phyloP scores from a whole-genome alignment of 2,113 vertebrate genomes.

The Vulpes lagopus region DNA sequence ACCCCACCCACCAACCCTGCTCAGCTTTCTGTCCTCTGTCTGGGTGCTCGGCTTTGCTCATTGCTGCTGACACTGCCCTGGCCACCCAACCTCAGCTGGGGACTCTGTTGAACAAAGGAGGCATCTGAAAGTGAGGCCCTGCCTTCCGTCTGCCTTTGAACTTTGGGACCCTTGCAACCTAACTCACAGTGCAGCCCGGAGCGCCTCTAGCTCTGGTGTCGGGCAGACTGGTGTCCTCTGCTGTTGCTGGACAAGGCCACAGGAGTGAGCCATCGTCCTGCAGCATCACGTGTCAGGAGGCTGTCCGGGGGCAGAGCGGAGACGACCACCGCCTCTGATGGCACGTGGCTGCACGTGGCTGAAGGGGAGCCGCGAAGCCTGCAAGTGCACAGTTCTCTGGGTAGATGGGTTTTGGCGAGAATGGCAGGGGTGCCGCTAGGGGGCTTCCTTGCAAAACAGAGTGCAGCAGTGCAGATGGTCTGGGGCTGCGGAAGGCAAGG shows the following conservation, averaged over 20 bases:
- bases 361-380: not conserved
- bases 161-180: not conserved
- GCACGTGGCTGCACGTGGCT: not conserved
- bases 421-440: no score
- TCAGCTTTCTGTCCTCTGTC: not conserved
- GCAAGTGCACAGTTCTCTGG: not conserved
- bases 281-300: fast-evolving
- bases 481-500: not conserved
- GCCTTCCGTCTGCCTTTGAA: not conserved
- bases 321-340: not conserved
- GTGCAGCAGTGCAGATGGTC: not conserved
- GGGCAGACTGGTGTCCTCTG: not conserved
- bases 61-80: not conserved
- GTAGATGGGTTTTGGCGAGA: not conserved
- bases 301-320: not conserved
- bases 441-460: not conserved
- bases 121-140: not conserved
- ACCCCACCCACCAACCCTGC: not conserved
- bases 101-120: not conserved
- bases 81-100: not conserved
- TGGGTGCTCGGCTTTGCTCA: not conserved
- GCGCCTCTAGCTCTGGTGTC: not conserved
- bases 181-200: no score
- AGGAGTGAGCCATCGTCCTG: fast-evolving
- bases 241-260: not conserved